Base-by-base conservation (phyloP, 2,888 invertebrate genomes). In the Neocrepidodera transversa region DNA sequence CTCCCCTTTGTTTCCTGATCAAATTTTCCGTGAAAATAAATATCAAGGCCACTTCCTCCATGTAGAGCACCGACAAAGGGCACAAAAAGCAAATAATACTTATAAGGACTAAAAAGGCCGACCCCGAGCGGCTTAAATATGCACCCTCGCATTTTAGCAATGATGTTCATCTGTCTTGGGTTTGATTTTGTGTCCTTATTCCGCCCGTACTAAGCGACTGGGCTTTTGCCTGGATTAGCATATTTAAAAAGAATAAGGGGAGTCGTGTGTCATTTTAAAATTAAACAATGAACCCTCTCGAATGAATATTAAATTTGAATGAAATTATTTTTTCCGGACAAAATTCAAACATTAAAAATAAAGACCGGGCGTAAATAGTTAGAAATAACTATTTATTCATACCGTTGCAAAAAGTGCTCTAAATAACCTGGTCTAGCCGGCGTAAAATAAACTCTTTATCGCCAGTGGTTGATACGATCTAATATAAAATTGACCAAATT, bases 31-130 rank as follows among this genome's bases (percentile, higher is more conserved):
- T 20, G 45, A 54, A 54, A 54, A 35, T 45, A 54, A 45, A 54
- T 54, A 45, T 45, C 53, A 54, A 45, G n/a, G 53, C 35, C 30
- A 36, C 45, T 54, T 54, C 45, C 53, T 45, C 7, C 2, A 17
- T 43, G 32, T 32, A 43, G 43, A 23, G 14, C 43, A 35, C 43
- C 43, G 43, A 43, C 45, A 54, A 54, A 45, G 53, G 45, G 53
- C 53, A 54, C 40, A 36, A 45, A 54, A 54, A 54, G 53, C 45
- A 54, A 54, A 54, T 54, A 54, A 54, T 54, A 54, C 53, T 54
- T 45, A 54, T 45, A 54, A n/a, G n/a, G n/a, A n/a, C n/a, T n/a
- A n/a, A n/a, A 54, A 53, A 52, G 28, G 40, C 23, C 45, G 16
- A 54, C 53, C 53, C 53, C 45, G n/a, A n/a, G 23, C 32, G n/a